Base-by-base conservation (phyloP, 2,797 vertebrate species). In the Rousettus madagascariensis region DNA sequence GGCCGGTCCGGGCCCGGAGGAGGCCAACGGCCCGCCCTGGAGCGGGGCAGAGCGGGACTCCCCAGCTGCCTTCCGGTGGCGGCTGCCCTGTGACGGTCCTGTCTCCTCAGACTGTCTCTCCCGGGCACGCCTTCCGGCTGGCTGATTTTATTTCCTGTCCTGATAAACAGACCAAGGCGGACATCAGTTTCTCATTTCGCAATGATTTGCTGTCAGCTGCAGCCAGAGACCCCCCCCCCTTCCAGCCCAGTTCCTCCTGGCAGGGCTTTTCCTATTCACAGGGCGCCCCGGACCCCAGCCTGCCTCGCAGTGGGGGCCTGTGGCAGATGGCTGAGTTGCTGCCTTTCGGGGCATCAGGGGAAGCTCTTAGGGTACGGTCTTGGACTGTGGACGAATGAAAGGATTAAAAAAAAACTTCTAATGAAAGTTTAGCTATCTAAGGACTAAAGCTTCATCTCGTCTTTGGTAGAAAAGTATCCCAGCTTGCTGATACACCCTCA, bases 11-110 rank as follows among this genome's bases (percentile, higher is more conserved):
- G 43, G 33, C 41, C n/a, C 33, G 24, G 22, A 43, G 36, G 33
- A 36, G 79, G 41, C 28, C 8, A 2, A 7, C 11, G 46, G 13
- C 5, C 30, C 0, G 5, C 1, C 11, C 65, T 5, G 0, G 33
- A 1, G 17, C 13, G 43, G 10, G 55, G 24, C 28, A 4, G 12
- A 49, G 59, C 8, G 12, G 43, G 30, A 6, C 51, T 15, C 24
- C 41, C 20, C 0, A 3, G 12, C 49, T 28, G 36, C 51, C 71
- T 49, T 41, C 57, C 51, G 51, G 57, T 41, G n/a, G 86, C 51
- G 5, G 22, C 86, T 61, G 57, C 65, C 43, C 65, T 38, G 36
- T 26, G n/a, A 57, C 79, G 1, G 55, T 13, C 24, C 30, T 59
- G 41, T 68, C 61, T 87, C 82, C 82, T 68, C 53, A 43, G 15